phyloP scores from a whole-genome alignment of 2,113 vertebrate genomes.

The Malurus alboscapulatus region DNA sequence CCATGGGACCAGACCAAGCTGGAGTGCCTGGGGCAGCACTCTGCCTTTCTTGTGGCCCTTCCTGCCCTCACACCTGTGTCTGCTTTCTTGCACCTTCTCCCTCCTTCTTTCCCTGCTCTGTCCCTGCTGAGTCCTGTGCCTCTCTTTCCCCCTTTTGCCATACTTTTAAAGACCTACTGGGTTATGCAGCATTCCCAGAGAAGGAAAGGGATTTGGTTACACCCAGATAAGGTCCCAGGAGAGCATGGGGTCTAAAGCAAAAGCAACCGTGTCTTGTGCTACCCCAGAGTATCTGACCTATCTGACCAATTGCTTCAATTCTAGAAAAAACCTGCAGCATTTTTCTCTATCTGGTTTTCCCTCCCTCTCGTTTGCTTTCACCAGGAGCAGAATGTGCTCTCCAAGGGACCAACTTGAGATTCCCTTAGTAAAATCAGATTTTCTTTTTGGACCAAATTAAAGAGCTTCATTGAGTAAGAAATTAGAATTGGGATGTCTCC shows the following conservation, averaged over 20 bases:
- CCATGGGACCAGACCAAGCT: neutral
- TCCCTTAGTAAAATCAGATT: neutral
- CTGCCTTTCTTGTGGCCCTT: neutral
- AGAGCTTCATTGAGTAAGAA: neutral
- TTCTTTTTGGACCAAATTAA: neutral
- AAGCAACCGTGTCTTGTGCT: neutral
- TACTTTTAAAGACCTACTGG: neutral
- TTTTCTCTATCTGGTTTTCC: neutral
- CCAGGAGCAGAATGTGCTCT: neutral
- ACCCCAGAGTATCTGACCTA: neutral
- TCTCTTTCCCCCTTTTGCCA: neutral
- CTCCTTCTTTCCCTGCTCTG: neutral
- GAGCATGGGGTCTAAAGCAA: neutral
- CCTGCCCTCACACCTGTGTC: fast-evolving
- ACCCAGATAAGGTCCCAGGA: neutral
- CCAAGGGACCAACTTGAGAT: neutral
- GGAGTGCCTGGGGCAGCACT: neutral
- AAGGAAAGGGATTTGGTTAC: neutral
- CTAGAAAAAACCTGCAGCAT: neutral
- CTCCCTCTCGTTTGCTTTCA: neutral
- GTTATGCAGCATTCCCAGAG: neutral
- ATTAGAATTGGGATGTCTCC: neutral
- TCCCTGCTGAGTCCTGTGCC: neutral
- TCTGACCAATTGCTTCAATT: neutral
- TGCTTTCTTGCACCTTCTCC: neutral